Evolutionary conservation across 2,113 vertebrate species (phyloP).

Genomic region (Cynocephalus volans): DNA sequence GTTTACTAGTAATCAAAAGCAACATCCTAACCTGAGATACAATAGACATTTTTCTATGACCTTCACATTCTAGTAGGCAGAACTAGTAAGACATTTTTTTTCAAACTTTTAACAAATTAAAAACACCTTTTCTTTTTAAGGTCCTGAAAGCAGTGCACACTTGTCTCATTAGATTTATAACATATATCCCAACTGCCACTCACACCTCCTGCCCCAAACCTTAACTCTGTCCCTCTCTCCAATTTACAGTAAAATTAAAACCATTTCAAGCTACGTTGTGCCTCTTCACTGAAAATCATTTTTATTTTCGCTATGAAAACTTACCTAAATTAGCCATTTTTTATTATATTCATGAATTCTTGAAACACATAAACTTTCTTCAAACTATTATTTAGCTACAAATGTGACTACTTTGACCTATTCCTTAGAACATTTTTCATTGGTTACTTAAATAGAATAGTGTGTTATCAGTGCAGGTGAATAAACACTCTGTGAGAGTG

Average conservation of each 20-base stretch:
- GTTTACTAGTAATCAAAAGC: constrained; percentile 5
- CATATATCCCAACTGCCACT: neutral
- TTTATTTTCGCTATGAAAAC: constrained; percentile 29
- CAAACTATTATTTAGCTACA: constrained; percentile 39
- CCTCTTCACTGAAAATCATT: neutral
- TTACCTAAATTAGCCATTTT: constrained; percentile 27
- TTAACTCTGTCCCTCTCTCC: neutral
- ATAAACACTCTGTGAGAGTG: neutral
- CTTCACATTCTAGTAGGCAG: neutral
- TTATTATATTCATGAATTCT: neutral
- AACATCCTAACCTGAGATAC: neutral
- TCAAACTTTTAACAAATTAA: neutral
- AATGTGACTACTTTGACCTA: neutral
- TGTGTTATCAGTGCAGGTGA: neutral
- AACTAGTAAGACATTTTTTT: neutral
- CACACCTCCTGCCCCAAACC: neutral
- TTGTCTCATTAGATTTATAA: constrained; percentile 8
- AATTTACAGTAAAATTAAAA: constrained; percentile 2
- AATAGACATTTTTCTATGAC: neutral
- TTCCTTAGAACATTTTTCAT: neutral
- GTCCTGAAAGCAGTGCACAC: neutral
- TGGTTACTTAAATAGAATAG: neutral
- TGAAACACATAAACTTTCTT: neutral
- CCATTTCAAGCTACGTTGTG: neutral
- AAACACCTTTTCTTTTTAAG: constrained; percentile 32